phyloP scores from a whole-genome alignment of 2,797 vertebrate genomes.

The Lates japonicus region DNA sequence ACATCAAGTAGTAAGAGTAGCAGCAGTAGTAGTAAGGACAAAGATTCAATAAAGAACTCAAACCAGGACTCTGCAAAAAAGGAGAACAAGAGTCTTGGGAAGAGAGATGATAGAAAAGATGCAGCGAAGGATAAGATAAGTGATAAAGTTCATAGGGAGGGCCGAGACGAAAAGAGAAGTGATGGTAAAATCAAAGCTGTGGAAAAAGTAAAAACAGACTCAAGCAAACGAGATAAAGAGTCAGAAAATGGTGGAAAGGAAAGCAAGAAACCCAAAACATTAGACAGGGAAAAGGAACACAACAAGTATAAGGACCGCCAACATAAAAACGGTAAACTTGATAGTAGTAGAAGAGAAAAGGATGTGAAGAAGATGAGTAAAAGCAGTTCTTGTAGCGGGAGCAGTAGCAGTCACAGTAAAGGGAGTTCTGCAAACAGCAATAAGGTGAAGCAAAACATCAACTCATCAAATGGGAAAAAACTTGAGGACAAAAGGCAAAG shows the following conservation, averaged over 20 bases:
- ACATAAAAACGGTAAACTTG: conserved; percentile 84
- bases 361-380: conserved; percentile 71
- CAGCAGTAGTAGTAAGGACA: conserved; percentile 71
- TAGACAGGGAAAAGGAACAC: conserved; percentile 80
- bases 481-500: conserved; percentile 79
- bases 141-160: conserved; percentile 70
- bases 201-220: conserved; percentile 80
- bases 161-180: conserved; percentile 74
- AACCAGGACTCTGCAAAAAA: conserved; percentile 80
- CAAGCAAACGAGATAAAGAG: conserved; percentile 81
- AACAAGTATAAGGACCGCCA: conserved; percentile 72
- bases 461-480: conserved; percentile 68
- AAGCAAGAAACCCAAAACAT: conserved; percentile 75
- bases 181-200: conserved; percentile 73
- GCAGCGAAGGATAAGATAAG: conserved; percentile 65
- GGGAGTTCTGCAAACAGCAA: conserved; percentile 54
- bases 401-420: conserved; percentile 68
- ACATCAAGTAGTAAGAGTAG: conserved; percentile 57
- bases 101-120: conserved; percentile 81
- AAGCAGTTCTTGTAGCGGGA: conserved; percentile 56
- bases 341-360: conserved; percentile 66
- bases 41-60: conserved; percentile 62
- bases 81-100: conserved; percentile 81
- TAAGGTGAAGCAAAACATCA: conserved; percentile 70
- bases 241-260: conserved; percentile 75